A percentile compares a stretch with the other conserved stretches of the same genome.
Conservation (phyloP, 53 echinoderm and acorn worm genomes). For the Hippasteria phrygiana region DNA sequence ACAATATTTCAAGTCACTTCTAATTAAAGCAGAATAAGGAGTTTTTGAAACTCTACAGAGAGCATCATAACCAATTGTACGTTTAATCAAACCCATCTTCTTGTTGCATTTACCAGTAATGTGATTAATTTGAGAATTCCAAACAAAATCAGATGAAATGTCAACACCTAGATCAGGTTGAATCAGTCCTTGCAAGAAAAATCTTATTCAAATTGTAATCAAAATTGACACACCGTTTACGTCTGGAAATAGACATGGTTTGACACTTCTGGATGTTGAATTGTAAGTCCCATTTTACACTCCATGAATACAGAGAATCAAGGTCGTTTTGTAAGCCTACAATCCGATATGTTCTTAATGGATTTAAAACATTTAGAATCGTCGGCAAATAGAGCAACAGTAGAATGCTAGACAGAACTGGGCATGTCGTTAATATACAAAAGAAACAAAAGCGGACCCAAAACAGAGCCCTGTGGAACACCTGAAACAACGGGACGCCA, state of each 20-base stretch:
- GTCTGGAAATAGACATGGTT: not conserved
- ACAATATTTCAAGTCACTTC: too few species aligned
- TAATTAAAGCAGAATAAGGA: slow-evolving; percentile 22
- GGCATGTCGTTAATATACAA: too few species aligned
- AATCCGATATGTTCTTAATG: not conserved
- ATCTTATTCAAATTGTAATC: not conserved
- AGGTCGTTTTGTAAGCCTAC: slow-evolving; percentile 5
- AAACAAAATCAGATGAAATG: slow-evolving; percentile 18
- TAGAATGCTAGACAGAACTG: slow-evolving; percentile 28
- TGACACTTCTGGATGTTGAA: slow-evolving; percentile 24
- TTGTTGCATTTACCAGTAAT: too few species aligned
- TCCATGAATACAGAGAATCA: slow-evolving; percentile 8
- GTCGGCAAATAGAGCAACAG: slow-evolving; percentile 38
- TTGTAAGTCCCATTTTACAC: slow-evolving; percentile 14
- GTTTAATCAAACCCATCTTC: slow-evolving; percentile 24
- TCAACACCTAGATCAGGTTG: not conserved
- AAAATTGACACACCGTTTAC: slow-evolving; percentile 13
- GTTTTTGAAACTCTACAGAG: slow-evolving; percentile 15
- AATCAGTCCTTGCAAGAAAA: slow-evolving; percentile 1
- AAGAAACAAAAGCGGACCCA: too few species aligned
- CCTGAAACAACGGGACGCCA: slow-evolving; percentile 47
- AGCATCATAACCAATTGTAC: slow-evolving; percentile 11
- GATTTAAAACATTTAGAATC: slow-evolving; percentile 30
- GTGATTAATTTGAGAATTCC: slow-evolving; percentile 11
- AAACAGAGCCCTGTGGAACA: slow-evolving; percentile 51